Base-by-base conservation (phyloP, 2,113 vertebrate species). In the Dermatemys mawii region DNA sequence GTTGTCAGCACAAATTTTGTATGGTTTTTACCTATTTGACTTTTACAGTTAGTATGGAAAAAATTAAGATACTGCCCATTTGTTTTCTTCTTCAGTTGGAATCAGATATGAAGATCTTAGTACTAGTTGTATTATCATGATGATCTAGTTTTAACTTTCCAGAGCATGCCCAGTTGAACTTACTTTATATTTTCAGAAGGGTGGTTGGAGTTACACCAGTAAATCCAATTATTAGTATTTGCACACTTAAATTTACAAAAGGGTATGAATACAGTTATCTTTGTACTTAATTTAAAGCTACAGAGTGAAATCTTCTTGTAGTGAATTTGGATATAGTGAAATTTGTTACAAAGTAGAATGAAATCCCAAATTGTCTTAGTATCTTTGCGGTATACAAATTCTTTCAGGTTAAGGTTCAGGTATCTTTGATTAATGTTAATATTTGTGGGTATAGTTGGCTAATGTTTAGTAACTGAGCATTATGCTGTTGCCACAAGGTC, bases 391-490 rank as follows among this genome's bases (percentile, higher is more conserved):
- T 82, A 26, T 54, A 29, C 4, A 2, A 86, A 90, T 51, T 82
- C 26, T 53, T 84, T 88, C 2, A 6, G 67, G 63, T 93, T 93
- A 89, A 91, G 81, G 78, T 88, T 75, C 41, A 75, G 24, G 46
- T 44, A 46, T 27, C 26, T 24, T 27, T 75, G 38, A n/a, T 70
- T 48, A 78, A 2, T 75, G 12, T 70, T 90, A 70, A 88, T 81
- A 63, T 93, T 92, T 73, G 82, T 70, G 46, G 13, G 87, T 50
- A 41, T 93, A 44, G 35, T 78, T 92, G 78, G 8, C 83, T 35
- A 19, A 78, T 90, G 78, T 92, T 90, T 86, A 88, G 76, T 88
- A 91, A 78, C 83, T 24, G 29, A 88, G 32, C 87, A 8, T 87
- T 86, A 78, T 75, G 50, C 85, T 90, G 55, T 83, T 70, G n/a